These are phyloP conservation scores for Heterochromis multidens DNA, from an alignment of 2,113 vertebrate species.

Conservation along the genomic window DNA sequence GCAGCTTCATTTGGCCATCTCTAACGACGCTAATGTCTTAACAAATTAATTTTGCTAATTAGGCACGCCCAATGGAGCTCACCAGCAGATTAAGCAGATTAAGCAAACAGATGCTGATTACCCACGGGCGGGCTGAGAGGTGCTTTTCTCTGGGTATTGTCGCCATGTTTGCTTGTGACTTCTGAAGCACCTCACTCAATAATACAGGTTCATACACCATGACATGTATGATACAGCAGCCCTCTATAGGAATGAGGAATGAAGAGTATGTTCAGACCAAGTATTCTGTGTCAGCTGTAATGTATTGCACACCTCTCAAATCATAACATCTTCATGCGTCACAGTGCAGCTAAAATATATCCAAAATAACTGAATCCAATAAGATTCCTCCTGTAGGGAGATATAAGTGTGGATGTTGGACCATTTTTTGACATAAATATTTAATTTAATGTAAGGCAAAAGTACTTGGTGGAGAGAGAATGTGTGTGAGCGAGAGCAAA, in stretches of 20 bases:
- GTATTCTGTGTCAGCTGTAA: neutral
- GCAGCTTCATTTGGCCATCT: slow-evolving; percentile 95
- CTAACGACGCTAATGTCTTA: slow-evolving; percentile 97
- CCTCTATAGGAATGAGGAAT: neutral
- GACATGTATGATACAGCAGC: neutral
- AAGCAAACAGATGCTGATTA: slow-evolving; percentile 94
- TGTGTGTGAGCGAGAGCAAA: neutral
- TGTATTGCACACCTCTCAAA: slow-evolving; percentile 10
- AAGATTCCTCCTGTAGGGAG: slow-evolving; percentile 16
- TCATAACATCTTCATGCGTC: neutral
- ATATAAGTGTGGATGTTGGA: slow-evolving; percentile 28
- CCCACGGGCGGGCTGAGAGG: slow-evolving; percentile 81
- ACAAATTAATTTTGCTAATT: slow-evolving; percentile 99
- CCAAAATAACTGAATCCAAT: neutral
- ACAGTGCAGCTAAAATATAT: neutral
- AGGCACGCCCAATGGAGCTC: slow-evolving; percentile 95
- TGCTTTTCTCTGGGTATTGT: slow-evolving; percentile 35
- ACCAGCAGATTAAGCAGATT: slow-evolving; percentile 95
- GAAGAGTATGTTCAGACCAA: neutral
- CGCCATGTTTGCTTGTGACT: slow-evolving; percentile 13
- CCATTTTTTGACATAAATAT: slow-evolving; percentile 58
- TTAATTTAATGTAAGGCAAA: slow-evolving; percentile 47
- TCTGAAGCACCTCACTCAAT: neutral
- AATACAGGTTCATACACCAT: neutral
- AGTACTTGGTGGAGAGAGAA: neutral